phyloP scores from a whole-genome alignment of 2,113 vertebrate species.

The Marcusenius ussheri region DNA sequence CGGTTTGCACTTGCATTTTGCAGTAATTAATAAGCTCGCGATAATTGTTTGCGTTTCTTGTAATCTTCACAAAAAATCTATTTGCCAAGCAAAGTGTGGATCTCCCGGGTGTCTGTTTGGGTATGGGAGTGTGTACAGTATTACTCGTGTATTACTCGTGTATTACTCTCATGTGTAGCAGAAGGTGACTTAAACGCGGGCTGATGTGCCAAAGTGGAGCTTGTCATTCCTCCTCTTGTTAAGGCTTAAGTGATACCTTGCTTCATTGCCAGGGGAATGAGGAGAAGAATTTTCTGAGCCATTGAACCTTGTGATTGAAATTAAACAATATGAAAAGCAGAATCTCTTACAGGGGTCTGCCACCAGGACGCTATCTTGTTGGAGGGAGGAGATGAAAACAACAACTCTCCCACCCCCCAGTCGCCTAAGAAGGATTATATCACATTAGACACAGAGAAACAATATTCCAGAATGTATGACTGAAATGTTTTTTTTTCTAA shows the following conservation, averaged over 20 bases:
- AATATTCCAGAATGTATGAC: not conserved
- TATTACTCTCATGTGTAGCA: not conserved
- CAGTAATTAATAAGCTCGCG: conserved; percentile 1
- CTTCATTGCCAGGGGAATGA: conserved; percentile 50
- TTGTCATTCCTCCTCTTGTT: conserved; percentile 23
- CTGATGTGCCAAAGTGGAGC: conserved; percentile 4
- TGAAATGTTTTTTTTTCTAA: not conserved
- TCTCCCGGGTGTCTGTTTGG: not conserved
- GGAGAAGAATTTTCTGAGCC: conserved; percentile 61
- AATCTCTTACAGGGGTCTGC: conserved; percentile 40
- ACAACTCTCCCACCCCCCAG: conserved; percentile 43
- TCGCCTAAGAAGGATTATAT: conserved; percentile 32
- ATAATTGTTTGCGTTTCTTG: not conserved
- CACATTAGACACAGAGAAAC: not conserved
- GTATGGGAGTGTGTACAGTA: not conserved
- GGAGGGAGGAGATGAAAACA: conserved; percentile 53
- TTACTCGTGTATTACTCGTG: not conserved
- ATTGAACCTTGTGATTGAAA: conserved; percentile 68
- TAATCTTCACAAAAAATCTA: not conserved
- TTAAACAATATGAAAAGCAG: conserved; percentile 66
- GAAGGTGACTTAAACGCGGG: conserved; percentile 7
- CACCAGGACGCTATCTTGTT: conserved; percentile 44
- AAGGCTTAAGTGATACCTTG: conserved; percentile 47
- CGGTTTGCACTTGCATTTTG: not conserved
- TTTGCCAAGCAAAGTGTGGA: conserved; percentile 10